Conservation (phyloP, 2,888 invertebrate species). For the Prionchulus punctatus region DNA sequence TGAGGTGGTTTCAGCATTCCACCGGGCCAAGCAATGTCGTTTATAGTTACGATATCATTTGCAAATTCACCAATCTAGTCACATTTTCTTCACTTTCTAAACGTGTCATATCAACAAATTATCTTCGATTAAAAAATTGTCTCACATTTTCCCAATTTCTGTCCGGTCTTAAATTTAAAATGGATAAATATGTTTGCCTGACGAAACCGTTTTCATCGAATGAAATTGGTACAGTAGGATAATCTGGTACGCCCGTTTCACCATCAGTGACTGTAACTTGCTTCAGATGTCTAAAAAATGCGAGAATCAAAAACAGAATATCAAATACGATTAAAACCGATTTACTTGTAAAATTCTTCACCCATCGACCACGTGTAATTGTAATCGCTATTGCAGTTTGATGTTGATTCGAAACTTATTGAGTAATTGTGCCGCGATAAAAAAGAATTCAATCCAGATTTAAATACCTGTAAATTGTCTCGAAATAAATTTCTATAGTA, state of each 20-base stretch:
- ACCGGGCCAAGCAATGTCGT: conserved; percentile 97
- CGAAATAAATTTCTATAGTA: no score
- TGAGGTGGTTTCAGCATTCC: conserved; percentile 85
- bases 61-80: conserved; percentile 25
- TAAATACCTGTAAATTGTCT: not conserved
- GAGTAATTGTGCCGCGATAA: not conserved
- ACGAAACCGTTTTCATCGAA: conserved; percentile 80
- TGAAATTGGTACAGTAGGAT: conserved; percentile 42
- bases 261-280: conserved; percentile 2
- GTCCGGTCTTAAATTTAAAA: conserved; percentile 69
- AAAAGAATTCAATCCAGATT: not conserved
- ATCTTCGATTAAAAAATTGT: no score
- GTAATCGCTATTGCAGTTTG: conserved; percentile 7
- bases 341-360: conserved; percentile 17
- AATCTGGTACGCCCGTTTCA: not conserved
- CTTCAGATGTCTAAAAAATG: conserved; percentile 4
- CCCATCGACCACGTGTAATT: conserved; percentile 18
- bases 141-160: conserved; percentile 78
- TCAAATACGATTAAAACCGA: not conserved
- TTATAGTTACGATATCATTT: conserved; percentile 59
- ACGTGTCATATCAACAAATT: no score
- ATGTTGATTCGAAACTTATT: not conserved
- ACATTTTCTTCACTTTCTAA: not conserved
- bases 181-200: conserved; percentile 71
- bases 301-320: not conserved